phyloP scores from a whole-genome alignment of 2,113 vertebrate genomes.

The Circaetus gallicus region DNA sequence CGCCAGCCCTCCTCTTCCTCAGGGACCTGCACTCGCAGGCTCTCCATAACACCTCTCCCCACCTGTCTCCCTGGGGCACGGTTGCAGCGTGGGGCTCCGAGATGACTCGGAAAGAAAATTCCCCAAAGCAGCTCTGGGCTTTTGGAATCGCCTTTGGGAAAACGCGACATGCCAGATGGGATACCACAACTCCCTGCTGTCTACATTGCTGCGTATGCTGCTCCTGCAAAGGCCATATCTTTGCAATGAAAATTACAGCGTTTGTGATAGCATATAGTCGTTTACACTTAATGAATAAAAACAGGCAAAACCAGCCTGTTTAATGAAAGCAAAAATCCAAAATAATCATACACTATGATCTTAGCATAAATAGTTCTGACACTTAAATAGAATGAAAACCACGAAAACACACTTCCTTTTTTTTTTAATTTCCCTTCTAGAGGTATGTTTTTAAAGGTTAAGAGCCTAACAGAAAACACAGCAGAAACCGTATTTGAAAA shows the following conservation, averaged over 20 bases:
- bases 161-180: accelerated
- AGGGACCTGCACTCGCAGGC: accelerated
- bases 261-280: accelerated
- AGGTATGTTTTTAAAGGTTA: not conserved
- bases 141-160: not conserved
- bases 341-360: not conserved
- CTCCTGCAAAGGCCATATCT: not conserved
- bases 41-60: not conserved
- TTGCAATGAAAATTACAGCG: accelerated
- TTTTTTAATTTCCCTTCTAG: not conserved
- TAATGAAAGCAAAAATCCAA: not conserved
- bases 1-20: not conserved
- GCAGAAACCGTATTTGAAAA: not conserved
- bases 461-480: not conserved
- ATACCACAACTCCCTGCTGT: not conserved
- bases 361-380: not conserved
- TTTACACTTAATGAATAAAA: too few species aligned
- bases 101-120: not conserved
- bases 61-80: not conserved
- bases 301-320: not conserved
- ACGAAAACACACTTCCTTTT: not conserved
- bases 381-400: not conserved
- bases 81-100: accelerated
- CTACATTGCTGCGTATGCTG: not conserved
- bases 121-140: not conserved